Evolutionary conservation across 2,888 invertebrate species (phyloP).

Genomic region (Smittia sp.): DNA sequence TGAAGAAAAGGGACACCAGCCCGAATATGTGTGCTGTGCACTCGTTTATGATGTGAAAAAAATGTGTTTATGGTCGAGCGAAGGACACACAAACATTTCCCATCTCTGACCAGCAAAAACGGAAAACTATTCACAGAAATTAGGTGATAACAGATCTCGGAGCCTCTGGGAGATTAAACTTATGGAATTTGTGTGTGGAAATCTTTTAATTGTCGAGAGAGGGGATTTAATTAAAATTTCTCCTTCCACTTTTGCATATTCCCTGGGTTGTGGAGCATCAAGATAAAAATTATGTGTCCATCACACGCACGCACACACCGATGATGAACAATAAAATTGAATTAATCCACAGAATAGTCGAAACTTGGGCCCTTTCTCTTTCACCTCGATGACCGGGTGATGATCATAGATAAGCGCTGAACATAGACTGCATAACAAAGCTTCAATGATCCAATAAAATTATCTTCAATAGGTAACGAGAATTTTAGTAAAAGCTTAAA

Average conservation of each 20-base stretch:
- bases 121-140: conserved; percentile 26
- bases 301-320: not conserved
- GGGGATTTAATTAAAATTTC: conserved; percentile 29
- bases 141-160: conserved; percentile 39
- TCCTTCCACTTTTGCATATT: not conserved
- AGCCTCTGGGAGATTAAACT: not conserved
- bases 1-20: not conserved
- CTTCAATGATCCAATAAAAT: no score
- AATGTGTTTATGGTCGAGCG: conserved; percentile 28
- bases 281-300: conserved; percentile 26
- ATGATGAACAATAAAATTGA: conserved; percentile 22
- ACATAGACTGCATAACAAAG: no score
- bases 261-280: not conserved
- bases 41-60: conserved; percentile 35
- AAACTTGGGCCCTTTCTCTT: not conserved
- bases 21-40: not conserved
- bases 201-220: conserved; percentile 19
- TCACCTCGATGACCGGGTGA: not conserved
- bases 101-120: conserved; percentile 7
- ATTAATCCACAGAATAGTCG: not conserved
- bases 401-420: not conserved
- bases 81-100: conserved; percentile 13
- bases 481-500: no score
- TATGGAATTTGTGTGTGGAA: conserved; percentile 8
- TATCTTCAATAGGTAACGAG: no score